These are phyloP conservation scores for Sialia sialis DNA, from an alignment of 2,113 vertebrate species.

Conservation along the genomic window DNA sequence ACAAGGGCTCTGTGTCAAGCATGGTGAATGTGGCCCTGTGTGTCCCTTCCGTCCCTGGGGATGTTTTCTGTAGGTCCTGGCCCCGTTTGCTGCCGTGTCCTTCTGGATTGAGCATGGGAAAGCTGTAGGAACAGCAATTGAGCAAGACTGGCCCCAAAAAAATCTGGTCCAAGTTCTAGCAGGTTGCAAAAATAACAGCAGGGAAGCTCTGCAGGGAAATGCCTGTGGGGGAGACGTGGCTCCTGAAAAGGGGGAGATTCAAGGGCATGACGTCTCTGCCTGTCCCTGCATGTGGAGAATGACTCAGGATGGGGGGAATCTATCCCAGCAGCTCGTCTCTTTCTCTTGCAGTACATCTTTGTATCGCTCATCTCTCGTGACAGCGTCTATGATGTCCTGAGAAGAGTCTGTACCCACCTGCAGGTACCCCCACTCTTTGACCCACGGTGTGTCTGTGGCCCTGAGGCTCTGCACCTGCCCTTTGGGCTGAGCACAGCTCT, in stretches of 20 bases:
- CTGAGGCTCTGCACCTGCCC: not conserved
- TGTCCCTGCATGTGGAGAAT: not conserved
- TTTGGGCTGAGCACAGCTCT: not conserved
- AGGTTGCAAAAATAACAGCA: conserved; percentile 48
- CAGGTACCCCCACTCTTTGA: conserved; percentile 70
- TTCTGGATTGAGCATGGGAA: not conserved
- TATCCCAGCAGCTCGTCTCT: not conserved
- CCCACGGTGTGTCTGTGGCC: rapidly evolving
- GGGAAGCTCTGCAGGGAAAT: not conserved
- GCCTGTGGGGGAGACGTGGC: rapidly evolving
- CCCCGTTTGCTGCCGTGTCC: not conserved
- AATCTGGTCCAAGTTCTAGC: conserved; percentile 17
- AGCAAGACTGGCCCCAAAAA: conserved; percentile 1
- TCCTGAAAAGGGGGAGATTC: not conserved
- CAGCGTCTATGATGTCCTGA: conserved; percentile 88
- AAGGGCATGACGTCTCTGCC: not conserved
- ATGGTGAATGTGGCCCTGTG: rapidly evolving
- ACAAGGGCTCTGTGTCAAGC: rapidly evolving
- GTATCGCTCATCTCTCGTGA: conserved; percentile 93
- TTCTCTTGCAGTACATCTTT: conserved; percentile 83
- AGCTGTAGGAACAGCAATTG: not conserved
- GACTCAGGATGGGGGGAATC: rapidly evolving
- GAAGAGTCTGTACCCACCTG: conserved; percentile 90
- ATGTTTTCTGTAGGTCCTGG: rapidly evolving
- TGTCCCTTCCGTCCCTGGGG: rapidly evolving